These are phyloP conservation scores for Tenthredo livida DNA, from an alignment of 2,888 invertebrate species.

Conservation along the genomic window DNA sequence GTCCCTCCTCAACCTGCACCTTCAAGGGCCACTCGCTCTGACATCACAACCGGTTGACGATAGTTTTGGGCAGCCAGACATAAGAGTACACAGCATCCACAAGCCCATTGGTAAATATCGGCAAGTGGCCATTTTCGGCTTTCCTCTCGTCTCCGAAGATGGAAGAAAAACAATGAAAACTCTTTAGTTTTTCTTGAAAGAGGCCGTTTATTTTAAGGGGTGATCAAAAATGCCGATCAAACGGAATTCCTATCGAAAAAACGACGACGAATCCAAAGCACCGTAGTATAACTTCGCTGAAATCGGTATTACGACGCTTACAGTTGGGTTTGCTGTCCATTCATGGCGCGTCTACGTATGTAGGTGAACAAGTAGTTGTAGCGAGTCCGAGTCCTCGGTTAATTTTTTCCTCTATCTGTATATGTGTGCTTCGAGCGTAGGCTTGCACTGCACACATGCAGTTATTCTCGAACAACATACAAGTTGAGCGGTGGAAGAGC, in stretches of 20 bases:
- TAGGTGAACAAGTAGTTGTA: conserved; percentile 23
- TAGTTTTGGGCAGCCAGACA: background rate
- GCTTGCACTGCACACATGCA: background rate
- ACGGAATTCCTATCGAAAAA: background rate
- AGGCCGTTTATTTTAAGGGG: no score
- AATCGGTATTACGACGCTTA: background rate
- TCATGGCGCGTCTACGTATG: conserved; percentile 35
- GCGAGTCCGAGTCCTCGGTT: background rate
- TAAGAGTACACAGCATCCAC: background rate
- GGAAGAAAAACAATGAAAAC: no score
- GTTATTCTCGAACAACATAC: background rate
- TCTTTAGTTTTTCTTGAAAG: background rate
- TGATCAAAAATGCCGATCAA: background rate
- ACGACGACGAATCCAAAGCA: background rate
- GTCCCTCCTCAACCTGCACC: conserved; percentile 25
- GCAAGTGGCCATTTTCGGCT: background rate
- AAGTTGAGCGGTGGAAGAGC: background rate
- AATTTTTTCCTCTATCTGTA: background rate
- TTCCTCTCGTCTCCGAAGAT: no score
- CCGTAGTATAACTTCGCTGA: background rate
- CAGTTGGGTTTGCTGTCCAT: conserved; percentile 3
- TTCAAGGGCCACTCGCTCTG: conserved; percentile 36
- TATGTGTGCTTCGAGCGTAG: background rate
- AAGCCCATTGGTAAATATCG: background rate
- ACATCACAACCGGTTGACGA: conserved; percentile 42